A percentile compares a stretch with the other conserved stretches of the same genome.
phyloP scores from a whole-genome alignment of 2,888 invertebrate species.

The Linyphia triangularis region DNA sequence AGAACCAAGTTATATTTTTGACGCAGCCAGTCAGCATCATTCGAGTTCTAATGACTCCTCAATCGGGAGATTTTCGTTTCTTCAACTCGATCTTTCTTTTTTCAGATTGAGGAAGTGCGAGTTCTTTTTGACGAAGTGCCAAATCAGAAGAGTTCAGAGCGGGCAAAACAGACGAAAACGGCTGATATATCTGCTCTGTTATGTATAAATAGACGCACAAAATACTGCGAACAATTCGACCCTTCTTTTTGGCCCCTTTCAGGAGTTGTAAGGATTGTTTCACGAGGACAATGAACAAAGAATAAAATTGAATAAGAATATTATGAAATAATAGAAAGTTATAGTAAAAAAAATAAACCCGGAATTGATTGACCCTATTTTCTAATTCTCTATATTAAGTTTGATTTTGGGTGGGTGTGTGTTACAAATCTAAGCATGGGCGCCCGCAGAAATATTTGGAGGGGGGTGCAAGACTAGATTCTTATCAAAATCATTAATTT shows the following conservation, averaged over 20 bases:
- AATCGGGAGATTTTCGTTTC: background rate
- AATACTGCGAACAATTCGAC: background rate
- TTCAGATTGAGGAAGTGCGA: background rate
- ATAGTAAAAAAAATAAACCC: too few relatives aligned
- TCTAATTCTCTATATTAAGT: too few relatives aligned
- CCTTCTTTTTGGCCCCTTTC: background rate
- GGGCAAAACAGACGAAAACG: too few relatives aligned
- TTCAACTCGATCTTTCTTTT: background rate
- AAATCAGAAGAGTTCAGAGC: background rate
- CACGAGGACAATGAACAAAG: background rate
- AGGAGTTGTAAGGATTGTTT: background rate
- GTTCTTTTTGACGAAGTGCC: background rate
- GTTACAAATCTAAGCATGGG: too few relatives aligned
- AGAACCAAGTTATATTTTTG: background rate
- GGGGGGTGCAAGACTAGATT: too few relatives aligned
- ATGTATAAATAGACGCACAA: background rate
- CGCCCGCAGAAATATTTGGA: too few relatives aligned
- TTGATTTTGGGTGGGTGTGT: too few relatives aligned
- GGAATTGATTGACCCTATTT: too few relatives aligned
- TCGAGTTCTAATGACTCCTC: background rate
- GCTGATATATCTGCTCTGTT: background rate
- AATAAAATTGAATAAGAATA: background rate
- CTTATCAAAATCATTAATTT: too few relatives aligned
- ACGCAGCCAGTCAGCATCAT: background rate
- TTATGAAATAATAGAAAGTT: background rate